A percentile compares a stretch with the other conserved stretches of the same genome.
phyloP scores from a whole-genome alignment of 2,797 vertebrate species.

The Notolabrus celidotus region DNA sequence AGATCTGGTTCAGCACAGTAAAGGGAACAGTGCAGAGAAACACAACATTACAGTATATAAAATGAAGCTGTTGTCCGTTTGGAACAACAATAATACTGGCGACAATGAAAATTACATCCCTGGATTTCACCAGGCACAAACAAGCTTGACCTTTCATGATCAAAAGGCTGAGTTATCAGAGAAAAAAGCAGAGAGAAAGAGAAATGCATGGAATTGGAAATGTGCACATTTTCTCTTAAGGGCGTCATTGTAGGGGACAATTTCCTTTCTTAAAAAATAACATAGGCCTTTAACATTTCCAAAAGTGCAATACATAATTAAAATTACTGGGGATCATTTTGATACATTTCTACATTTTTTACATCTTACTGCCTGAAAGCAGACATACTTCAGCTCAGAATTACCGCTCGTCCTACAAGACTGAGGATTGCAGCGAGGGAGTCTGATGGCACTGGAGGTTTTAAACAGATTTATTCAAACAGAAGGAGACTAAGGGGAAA shows the following conservation, averaged over 20 bases:
- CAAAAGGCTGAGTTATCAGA: constrained; percentile 46
- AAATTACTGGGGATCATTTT: constrained; percentile 55
- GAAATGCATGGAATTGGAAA: constrained; percentile 24
- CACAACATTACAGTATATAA: background rate
- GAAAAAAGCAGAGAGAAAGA: background rate
- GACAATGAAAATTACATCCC: constrained; percentile 34
- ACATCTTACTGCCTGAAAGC: constrained; percentile 26
- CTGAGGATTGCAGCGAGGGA: constrained; percentile 34
- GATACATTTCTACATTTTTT: constrained; percentile 38
- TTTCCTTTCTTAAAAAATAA: constrained; percentile 64
- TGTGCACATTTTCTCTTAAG: constrained; percentile 15
- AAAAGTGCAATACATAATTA: constrained; percentile 68
- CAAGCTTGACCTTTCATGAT: constrained; percentile 64
- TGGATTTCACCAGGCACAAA: constrained; percentile 19
- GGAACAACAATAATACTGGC: constrained; percentile 25
- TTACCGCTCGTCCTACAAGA: constrained; percentile 35
- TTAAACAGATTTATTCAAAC: constrained; percentile 79
- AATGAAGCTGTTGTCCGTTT: constrained; percentile 26
- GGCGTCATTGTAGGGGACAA: constrained; percentile 34
- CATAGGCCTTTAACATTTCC: constrained; percentile 70
- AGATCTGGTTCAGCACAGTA: constrained; percentile 8
- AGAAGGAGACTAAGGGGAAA: constrained; percentile 67
- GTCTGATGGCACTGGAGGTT: constrained; percentile 52
- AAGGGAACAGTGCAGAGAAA: background rate
- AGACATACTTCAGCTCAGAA: constrained; percentile 44